These are phyloP conservation scores for Protophormia terraenovae DNA, from an alignment of 2,888 invertebrate genomes.

Conservation along the genomic window DNA sequence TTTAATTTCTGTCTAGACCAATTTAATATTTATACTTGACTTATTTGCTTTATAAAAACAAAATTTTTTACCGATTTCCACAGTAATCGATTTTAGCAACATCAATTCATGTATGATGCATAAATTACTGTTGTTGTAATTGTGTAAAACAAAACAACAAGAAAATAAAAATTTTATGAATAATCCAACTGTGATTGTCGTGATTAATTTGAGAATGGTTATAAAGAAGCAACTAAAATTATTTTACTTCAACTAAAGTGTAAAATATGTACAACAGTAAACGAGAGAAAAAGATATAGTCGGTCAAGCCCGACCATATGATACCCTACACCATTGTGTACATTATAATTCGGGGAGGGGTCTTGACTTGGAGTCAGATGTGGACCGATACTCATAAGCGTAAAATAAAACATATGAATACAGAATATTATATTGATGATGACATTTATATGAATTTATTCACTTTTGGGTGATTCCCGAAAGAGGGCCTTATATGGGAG, in stretches of 20 bases:
- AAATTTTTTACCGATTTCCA: background rate
- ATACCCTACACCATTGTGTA: no score
- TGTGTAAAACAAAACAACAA: background rate
- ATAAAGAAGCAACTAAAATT: background rate
- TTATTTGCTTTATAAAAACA: background rate
- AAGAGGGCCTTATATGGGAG: no score
- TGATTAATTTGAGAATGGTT: slow-evolving; percentile 18
- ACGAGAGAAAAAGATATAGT: background rate
- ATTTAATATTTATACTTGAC: background rate
- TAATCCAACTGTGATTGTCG: slow-evolving; percentile 18
- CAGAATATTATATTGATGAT: no score
- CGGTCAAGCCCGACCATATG: no score
- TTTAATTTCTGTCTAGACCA: background rate
- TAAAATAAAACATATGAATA: no score
- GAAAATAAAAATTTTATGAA: background rate
- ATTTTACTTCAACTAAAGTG: background rate
- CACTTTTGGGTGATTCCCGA: no score
- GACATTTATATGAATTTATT: no score
- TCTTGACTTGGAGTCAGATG: no score
- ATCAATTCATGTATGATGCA: background rate
- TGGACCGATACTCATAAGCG: no score
- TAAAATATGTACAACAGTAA: background rate
- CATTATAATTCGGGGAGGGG: no score
- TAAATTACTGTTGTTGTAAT: background rate
- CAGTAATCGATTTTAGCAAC: background rate